Conservation (phyloP, 2,797 vertebrate species). For the Carcharodon carcharias region DNA sequence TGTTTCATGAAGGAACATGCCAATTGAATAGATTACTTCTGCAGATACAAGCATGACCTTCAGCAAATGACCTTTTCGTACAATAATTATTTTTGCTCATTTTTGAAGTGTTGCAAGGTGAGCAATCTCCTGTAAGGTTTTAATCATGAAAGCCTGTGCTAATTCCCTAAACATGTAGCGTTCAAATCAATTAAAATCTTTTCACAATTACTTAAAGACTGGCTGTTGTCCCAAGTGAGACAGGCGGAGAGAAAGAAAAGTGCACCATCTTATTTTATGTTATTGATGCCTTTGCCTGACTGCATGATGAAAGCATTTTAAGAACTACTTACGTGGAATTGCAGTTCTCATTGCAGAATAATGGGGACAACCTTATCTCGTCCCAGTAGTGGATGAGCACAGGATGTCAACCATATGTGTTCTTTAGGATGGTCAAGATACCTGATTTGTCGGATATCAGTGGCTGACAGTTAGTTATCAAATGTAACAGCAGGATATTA, state of each 20-base stretch:
- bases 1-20: neutral
- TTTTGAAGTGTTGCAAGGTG: conserved; percentile 6
- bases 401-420: too few relatives aligned
- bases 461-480: neutral
- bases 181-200: conserved; percentile 24
- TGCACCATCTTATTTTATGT: neutral
- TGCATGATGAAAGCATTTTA: neutral
- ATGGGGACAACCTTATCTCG: conserved; percentile 16
- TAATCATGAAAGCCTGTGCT: neutral
- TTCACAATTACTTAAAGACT: neutral
- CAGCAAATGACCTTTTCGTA: neutral
- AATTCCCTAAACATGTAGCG: neutral
- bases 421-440: neutral
- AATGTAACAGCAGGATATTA: neutral
- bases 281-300: neutral
- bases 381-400: neutral
- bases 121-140: neutral
- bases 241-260: neutral
- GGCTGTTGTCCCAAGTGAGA: neutral
- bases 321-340: neutral
- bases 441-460: neutral
- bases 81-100: neutral
- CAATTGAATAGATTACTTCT: neutral
- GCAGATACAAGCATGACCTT: neutral
- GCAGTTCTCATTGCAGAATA: neutral